Evolutionary conservation across 2,888 invertebrate species (phyloP).

Genomic region (Rugalucina vietnamica): DNA sequence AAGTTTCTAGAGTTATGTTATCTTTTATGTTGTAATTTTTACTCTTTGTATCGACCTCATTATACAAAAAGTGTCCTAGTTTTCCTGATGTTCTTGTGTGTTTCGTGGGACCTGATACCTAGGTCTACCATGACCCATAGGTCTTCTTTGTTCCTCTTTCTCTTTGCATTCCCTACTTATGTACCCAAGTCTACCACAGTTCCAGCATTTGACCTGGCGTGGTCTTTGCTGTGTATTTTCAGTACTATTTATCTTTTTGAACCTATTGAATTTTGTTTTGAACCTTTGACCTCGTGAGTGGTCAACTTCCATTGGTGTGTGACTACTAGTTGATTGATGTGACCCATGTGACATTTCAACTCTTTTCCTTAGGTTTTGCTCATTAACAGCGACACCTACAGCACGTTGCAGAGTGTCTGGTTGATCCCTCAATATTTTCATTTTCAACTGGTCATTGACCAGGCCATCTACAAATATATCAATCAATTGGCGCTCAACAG

Average conservation of each 20-base stretch:
- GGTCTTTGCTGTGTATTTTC: neutral
- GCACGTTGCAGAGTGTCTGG: slow-evolving; percentile 9
- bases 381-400: neutral
- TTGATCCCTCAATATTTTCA: slow-evolving; percentile 17
- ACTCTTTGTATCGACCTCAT: slow-evolving; percentile 19
- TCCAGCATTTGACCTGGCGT: slow-evolving; percentile 4
- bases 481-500: slow-evolving; percentile 19
- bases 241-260: too few relatives aligned
- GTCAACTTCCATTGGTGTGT: neutral
- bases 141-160: too few relatives aligned
- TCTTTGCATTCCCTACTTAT: slow-evolving; percentile 4
- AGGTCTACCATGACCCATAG: too few relatives aligned
- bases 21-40: neutral
- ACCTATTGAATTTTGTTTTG: too few relatives aligned
- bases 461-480: slow-evolving; percentile 30
- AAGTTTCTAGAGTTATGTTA: neutral
- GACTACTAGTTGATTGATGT: too few relatives aligned
- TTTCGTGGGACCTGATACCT: neutral
- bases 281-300: neutral
- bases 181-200: slow-evolving; percentile 7
- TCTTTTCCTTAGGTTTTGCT: slow-evolving; percentile 10
- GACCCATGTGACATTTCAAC: neutral
- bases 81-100: too few relatives aligned
- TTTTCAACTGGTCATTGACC: neutral
- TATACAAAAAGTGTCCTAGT: neutral